Conservation (phyloP, 2,888 invertebrate species). For the Xanthia togata region DNA sequence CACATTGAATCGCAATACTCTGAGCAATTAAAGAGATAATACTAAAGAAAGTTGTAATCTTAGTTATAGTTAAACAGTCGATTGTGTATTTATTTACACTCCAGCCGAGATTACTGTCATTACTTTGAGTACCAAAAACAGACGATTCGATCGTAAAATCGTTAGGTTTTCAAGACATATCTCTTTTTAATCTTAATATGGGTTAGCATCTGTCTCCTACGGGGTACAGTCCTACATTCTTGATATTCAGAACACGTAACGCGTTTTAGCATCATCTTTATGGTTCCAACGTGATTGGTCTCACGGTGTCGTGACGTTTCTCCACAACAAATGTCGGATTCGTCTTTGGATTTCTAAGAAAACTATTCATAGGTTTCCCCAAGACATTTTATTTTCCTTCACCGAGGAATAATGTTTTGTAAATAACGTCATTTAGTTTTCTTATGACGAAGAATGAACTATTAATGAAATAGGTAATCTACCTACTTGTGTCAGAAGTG, state of each 20-base stretch:
- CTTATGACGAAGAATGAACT: conserved; percentile 8
- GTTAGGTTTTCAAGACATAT: conserved; percentile 11
- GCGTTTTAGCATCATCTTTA: conserved; percentile 58
- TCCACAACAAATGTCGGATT: conserved; percentile 19
- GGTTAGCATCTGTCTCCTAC: conserved; percentile 31
- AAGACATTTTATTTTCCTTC: conserved; percentile 27
- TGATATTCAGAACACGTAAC: conserved; percentile 44
- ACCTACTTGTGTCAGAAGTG: neutral
- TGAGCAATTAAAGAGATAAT: conserved; percentile 73
- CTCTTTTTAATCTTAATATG: conserved; percentile 8
- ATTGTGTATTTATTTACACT: conserved; percentile 41
- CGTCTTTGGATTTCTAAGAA: conserved; percentile 23
- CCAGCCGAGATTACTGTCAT: neutral
- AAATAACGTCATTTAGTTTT: conserved; percentile 13
- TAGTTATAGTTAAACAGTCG: conserved; percentile 23
- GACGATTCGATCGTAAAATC: conserved; percentile 19
- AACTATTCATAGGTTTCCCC: conserved; percentile 45
- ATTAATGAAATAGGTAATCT: conserved; percentile 1
- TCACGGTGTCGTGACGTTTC: conserved; percentile 31
- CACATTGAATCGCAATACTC: conserved; percentile 62
- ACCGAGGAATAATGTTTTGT: conserved; percentile 2
- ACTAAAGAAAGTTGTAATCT: conserved; percentile 68
- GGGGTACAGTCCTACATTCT: conserved; percentile 13
- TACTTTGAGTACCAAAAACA: neutral
- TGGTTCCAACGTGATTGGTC: conserved; percentile 58